Base-by-base conservation (phyloP, 2,888 invertebrate species). In the Dermolepida albohirtum region DNA sequence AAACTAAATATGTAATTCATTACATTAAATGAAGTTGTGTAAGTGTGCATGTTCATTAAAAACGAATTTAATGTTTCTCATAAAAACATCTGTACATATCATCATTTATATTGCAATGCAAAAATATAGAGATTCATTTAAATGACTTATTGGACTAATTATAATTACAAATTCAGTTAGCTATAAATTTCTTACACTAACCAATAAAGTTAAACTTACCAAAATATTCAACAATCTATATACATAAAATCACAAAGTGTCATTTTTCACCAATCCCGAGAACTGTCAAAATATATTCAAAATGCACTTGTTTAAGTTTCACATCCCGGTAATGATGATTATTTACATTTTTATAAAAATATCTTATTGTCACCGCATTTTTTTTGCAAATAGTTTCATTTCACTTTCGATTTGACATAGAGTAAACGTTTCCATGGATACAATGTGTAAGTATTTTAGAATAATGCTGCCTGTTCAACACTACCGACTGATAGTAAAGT, bases 341-440 rank as follows among this genome's bases (percentile, higher is more conserved):
- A 43, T 14, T 51, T 44, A 7, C 8, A 22, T 12, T 27, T 51
- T 27, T 51, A 16, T 1, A 40, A 43, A 2, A 64, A n/a, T 12
- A 14, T 43, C 12, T 66, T 54, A 34, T 44, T 69, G 71, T 69
- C 68, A 71, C 71, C 66, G 69, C 63, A 64, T 66, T 29, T 55
- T 65, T 47, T 34, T 57, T 52, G 62, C 67, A 64, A 40, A 54
- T 64, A 64, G 34, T 67, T 67, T 68, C 70, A 71, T 70, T 70
- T 71, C 68, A 70, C 57, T 67, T 67, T 68, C 69, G 54, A 68
- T 70, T 69, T 59, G 67, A 67, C 66, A 52, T 40, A 41, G 11
- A 59, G 67, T 64, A 73, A 73, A 73, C 73, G 67, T 73, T 54
- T 65, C 72, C 72, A 71, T 73, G 59, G 70, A 64, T 51, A 70